Base-by-base conservation (phyloP, 2,888 invertebrate genomes). In the Eubasilissa splendida region DNA sequence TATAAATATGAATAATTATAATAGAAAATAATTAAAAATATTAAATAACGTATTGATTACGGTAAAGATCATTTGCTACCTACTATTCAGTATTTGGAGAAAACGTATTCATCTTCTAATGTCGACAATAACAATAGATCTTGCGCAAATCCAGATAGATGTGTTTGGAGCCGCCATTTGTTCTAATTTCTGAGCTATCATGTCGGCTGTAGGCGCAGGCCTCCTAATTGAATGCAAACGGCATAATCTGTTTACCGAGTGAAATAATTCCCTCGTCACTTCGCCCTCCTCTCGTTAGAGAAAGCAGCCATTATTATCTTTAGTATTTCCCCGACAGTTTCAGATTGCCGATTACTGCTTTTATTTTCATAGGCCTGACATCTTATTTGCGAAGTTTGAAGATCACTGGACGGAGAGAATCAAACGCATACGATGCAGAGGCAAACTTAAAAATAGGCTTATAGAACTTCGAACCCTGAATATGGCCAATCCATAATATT, bases 181-280 rank as follows among this genome's bases (percentile, higher is more conserved):
- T 76, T 54, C 71, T 56, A 22, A 33, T 71, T 71, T 56, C 63
- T 42, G 59, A 54, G 76, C 76, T 76, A 65, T 63, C 76, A 59
- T 31, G 65, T 42, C 81, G 70, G 79, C 78, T 76, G 81, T 82
- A 65, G 81, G 73, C 79, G 76, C 70, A 60, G 74, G 50, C 60
- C 42, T 60, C 74, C 81, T 83, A 83, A 83, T 83, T 83, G 83
- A 83, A 80, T 79, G 80, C 83, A 79, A 83, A 81, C 83, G 81
- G 81, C 58, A 81, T 83, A 83, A 83, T 83, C 83, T 81, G 81
- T 83, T 83, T 83, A 83, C 83, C 59, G 79, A 77, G 81, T 81
- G 79, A 79, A 79, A 83, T 79, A 79, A 83, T 81, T 80, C 82
- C 59, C n/a, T 74, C 59, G 52, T 74, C 59, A 60, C 74, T 74